Percentiles rank a stretch among this genome's conserved stretches.
phyloP scores from a whole-genome alignment of 2,113 vertebrate genomes.

The Naja naja region DNA sequence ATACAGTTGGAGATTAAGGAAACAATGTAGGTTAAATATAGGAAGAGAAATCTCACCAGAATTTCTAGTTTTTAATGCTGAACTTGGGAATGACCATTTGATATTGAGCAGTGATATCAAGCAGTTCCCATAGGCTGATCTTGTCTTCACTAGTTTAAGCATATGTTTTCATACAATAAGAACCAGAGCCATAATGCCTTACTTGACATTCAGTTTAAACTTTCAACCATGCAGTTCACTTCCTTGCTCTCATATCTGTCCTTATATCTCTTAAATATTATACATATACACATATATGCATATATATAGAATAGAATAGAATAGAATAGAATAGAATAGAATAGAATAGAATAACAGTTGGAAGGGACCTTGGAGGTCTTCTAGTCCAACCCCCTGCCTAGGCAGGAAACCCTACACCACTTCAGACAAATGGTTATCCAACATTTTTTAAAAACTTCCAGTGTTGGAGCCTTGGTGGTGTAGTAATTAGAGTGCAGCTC shows the following conservation, averaged over 20 bases:
- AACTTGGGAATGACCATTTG: conserved; percentile 6
- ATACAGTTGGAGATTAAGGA: conserved; percentile 24
- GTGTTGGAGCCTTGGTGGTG: too few relatives aligned
- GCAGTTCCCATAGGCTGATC: not conserved
- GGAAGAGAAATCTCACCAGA: conserved; percentile 34
- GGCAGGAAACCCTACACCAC: too few relatives aligned
- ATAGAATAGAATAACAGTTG: too few relatives aligned
- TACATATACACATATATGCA: too few relatives aligned
- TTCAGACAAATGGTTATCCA: too few relatives aligned
- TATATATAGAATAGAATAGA: too few relatives aligned
- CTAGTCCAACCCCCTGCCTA: too few relatives aligned
- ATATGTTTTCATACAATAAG: not conserved
- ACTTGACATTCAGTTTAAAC: not conserved
- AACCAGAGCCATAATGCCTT: not conserved
- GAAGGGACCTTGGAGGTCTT: too few relatives aligned
- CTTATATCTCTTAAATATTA: not conserved
- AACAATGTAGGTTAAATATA: conserved; percentile 52
- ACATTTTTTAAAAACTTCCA: too few relatives aligned
- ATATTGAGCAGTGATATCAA: not conserved
- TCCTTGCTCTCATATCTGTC: not conserved
- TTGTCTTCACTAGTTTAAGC: not conserved
- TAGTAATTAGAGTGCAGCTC: too few relatives aligned
- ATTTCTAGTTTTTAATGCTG: conserved; percentile 15
- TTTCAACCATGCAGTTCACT: not conserved
- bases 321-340: too few relatives aligned